A percentile compares a stretch with the other conserved stretches of the same genome.
Evolutionary conservation across 2,797 vertebrate species (phyloP).

Genomic region (Selene dorsalis): DNA sequence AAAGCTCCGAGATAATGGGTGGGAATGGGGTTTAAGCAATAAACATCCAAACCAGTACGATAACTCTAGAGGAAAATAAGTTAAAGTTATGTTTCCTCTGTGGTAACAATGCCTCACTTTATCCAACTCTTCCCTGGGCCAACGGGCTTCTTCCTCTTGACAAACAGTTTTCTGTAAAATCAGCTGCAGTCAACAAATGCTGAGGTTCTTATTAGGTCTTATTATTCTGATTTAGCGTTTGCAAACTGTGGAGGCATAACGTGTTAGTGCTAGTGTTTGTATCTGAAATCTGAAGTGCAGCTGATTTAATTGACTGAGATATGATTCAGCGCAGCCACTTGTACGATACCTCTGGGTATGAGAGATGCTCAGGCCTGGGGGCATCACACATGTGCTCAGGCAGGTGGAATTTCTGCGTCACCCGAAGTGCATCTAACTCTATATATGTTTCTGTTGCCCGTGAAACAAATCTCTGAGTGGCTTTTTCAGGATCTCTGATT

Average conservation of each 20-base stretch:
- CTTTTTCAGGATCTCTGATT: slow-evolving; percentile 6
- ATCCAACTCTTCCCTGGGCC: too few species aligned
- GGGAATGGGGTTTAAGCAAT: neutral
- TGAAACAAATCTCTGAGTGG: slow-evolving; percentile 1
- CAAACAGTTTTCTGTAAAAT: too few species aligned
- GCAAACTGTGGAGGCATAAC: neutral
- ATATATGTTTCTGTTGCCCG: neutral
- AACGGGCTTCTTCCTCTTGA: neutral
- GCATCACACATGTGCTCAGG: neutral
- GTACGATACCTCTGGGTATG: slow-evolving; percentile 2
- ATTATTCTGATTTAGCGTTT: slow-evolving; percentile 1
- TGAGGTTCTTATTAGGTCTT: slow-evolving; percentile 12
- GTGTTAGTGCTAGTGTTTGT: neutral
- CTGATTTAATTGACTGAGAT: slow-evolving; percentile 9
- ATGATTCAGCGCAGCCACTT: slow-evolving; percentile 2
- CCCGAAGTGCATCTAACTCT: neutral
- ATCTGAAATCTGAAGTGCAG: slow-evolving; percentile 5
- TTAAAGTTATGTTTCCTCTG: neutral
- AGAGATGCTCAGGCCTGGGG: neutral
- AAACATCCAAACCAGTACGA: neutral
- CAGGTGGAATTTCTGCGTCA: slow-evolving; percentile 13
- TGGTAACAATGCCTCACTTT: neutral
- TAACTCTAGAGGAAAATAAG: neutral
- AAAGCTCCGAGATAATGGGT: neutral
- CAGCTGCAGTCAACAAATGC: too few species aligned